Percentiles rank a stretch among this genome's conserved stretches.
phyloP scores from a whole-genome alignment of 2,113 vertebrate species.

The Meleagris gallopavo region DNA sequence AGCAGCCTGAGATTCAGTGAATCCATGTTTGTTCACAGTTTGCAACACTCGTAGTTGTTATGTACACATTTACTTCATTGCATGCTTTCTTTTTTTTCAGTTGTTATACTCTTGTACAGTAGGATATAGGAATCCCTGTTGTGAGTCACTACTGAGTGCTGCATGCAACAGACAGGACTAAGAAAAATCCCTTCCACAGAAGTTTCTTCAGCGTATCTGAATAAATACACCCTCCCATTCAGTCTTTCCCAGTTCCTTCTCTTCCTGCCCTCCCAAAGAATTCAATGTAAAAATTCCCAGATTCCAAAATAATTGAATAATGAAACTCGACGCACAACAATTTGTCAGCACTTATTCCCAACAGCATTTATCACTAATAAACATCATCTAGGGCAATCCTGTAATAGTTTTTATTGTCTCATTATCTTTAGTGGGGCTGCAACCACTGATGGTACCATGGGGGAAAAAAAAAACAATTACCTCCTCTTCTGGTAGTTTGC shows the following conservation, averaged over 20 bases:
- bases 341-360: neutral
- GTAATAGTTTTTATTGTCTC: neutral
- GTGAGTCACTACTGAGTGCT: neutral
- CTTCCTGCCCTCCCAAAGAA: neutral
- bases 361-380: neutral
- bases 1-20: neutral
- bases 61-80: neutral
- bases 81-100: neutral
- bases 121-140: neutral
- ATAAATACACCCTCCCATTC: neutral
- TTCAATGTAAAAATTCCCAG: neutral
- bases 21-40: neutral
- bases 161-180: neutral
- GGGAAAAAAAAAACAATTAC: neutral
- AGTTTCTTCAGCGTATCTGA: neutral
- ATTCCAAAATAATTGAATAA: neutral
- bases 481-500: neutral
- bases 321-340: fast-evolving
- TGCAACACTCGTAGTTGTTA: neutral
- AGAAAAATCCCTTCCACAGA: neutral
- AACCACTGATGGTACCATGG: neutral
- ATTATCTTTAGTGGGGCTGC: neutral
- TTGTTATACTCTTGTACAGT: neutral
- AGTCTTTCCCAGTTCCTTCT: neutral
- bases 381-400: neutral